A percentile compares a stretch with the other conserved stretches of the same genome.
These are phyloP conservation scores for Amphimedon queenslandica DNA, from an alignment of 37 sponge, comb jelly and placozoan species.

Conservation along the genomic window DNA sequence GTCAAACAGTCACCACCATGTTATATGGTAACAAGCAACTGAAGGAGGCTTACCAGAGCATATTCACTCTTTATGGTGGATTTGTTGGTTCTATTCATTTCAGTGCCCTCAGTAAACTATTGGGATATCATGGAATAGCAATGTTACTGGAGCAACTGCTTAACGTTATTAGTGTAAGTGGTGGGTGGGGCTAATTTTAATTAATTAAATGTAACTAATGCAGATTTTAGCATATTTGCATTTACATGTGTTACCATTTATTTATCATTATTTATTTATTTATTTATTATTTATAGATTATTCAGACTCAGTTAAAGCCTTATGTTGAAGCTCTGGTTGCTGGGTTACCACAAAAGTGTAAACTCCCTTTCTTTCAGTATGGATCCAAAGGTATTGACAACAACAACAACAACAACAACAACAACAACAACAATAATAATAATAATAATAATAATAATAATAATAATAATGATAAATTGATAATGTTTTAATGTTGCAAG, in stretches of 20 bases:
- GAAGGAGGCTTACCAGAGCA: constrained; percentile 69
- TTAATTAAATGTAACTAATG: not conserved
- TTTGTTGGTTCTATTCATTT: constrained; percentile 92
- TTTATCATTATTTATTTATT: too few relatives aligned
- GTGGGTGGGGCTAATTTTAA: not conserved
- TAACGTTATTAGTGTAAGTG: constrained; percentile 63
- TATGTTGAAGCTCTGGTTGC: constrained; percentile 72
- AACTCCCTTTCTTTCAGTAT: constrained; percentile 88
- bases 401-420: too few relatives aligned
- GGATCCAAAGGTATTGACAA: constrained; percentile 63
- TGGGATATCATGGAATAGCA: constrained; percentile 92
- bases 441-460: too few relatives aligned
- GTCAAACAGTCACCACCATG: constrained; percentile 39
- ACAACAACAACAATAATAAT: too few relatives aligned
- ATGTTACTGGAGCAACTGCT: constrained; percentile 90
- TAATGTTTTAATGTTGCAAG: not conserved
- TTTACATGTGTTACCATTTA: not conserved
- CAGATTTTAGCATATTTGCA: not conserved
- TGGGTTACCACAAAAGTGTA: constrained; percentile 91
- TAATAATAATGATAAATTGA: too few relatives aligned
- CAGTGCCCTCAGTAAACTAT: constrained; percentile 77
- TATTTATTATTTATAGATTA: too few relatives aligned
- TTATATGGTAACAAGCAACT: constrained; percentile 82
- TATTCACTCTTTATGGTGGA: constrained; percentile 64
- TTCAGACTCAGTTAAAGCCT: constrained; percentile 51